Conservation (phyloP, 1,140 invertebrate genomes). For the Tetraneura akinire region DNA sequence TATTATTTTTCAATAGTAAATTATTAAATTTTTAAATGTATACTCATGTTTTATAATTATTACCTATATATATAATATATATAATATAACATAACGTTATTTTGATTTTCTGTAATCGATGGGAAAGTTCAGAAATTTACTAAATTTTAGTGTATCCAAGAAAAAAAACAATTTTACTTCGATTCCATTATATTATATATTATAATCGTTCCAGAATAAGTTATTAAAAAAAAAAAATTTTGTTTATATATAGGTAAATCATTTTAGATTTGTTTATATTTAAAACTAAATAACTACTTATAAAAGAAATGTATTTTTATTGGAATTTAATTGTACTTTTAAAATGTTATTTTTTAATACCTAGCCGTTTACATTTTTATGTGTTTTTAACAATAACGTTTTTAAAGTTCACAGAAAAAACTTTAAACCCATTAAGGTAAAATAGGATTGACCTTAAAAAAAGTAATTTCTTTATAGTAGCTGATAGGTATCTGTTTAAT, state of each 20-base stretch:
- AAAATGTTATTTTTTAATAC: neutral
- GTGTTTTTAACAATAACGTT: neutral
- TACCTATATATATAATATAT: neutral
- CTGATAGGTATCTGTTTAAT: neutral
- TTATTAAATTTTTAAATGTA: neutral
- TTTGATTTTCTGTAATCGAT: neutral
- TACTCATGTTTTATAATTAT: neutral
- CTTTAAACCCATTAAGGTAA: neutral
- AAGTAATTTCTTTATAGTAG: neutral
- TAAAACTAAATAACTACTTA: neutral
- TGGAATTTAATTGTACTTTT: neutral
- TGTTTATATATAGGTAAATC: too few relatives aligned
- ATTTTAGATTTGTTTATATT: neutral
- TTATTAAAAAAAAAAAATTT: neutral
- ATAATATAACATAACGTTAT: neutral
- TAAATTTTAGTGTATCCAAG: too few relatives aligned
- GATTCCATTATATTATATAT: too few relatives aligned
- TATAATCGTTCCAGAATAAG: neutral
- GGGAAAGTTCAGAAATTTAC: conserved; percentile 7
- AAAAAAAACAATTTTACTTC: too few relatives aligned
- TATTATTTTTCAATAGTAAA: neutral
- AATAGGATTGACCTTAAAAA: neutral
- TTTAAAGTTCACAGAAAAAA: neutral
- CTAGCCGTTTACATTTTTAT: neutral
- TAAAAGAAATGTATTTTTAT: neutral